Conservation (phyloP, 2,797 vertebrate species). For the Urophycis tenuis region DNA sequence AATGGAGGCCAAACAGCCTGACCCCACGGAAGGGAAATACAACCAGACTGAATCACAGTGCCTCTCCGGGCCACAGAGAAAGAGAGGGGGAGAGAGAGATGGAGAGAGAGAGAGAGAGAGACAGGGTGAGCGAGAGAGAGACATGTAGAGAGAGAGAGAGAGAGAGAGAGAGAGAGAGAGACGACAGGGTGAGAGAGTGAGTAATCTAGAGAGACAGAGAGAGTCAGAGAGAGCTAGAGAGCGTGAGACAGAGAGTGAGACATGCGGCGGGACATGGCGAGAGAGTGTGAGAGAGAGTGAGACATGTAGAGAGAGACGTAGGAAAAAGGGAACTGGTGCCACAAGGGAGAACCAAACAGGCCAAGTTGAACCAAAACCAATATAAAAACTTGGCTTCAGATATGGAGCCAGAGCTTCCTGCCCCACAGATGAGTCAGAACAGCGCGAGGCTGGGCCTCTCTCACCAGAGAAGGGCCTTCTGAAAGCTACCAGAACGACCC, state of each 20-base stretch:
- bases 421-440: not conserved
- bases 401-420: not conserved
- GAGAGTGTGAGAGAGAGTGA: not conserved
- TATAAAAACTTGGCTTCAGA: not conserved
- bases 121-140: not conserved
- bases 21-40: constrained; percentile 50
- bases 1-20: constrained; percentile 49
- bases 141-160: constrained; percentile 25
- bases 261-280: not conserved
- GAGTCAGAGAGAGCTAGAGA: not conserved
- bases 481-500: not conserved
- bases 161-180: not conserved
- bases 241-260: not conserved
- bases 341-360: not conserved
- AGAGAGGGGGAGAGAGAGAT: not conserved
- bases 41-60: constrained; percentile 51
- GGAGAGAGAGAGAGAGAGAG: constrained; percentile 19
- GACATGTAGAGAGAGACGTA: not conserved
- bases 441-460: not conserved
- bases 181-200: not conserved
- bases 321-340: not conserved
- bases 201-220: not conserved
- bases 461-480: not conserved
- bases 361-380: not conserved
- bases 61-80: not conserved